Evolutionary conservation across 2,888 invertebrate genomes (phyloP).

Genomic region (Luffia ferchaultella): DNA sequence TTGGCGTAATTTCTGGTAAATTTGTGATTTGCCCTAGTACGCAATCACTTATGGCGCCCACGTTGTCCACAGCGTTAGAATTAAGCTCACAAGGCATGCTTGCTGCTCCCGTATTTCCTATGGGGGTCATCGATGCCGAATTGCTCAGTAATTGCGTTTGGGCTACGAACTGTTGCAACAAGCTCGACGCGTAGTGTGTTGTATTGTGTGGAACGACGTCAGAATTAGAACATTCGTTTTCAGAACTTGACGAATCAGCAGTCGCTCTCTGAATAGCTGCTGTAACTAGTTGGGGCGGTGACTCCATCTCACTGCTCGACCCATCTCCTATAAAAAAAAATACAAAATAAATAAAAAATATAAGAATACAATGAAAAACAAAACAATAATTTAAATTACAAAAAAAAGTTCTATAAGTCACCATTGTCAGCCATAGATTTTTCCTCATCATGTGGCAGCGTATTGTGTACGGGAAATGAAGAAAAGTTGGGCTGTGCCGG

Average conservation of each 20-base stretch:
- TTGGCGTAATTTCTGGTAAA: conserved; percentile 42
- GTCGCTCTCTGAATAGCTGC: conserved; percentile 79
- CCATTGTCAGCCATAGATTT: conserved; percentile 60
- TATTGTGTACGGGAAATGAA: conserved; percentile 51
- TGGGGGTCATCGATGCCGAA: conserved; percentile 39
- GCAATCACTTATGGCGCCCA: conserved; percentile 42
- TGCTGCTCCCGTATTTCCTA: conserved; percentile 28
- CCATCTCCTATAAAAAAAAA: conserved; percentile 53
- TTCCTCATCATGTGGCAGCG: conserved; percentile 49
- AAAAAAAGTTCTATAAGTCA: too few relatives aligned
- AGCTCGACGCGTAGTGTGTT: conserved; percentile 74
- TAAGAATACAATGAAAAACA: too few relatives aligned
- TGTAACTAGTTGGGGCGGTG: conserved; percentile 77
- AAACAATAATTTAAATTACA: too few relatives aligned
- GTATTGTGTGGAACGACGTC: conserved; percentile 60
- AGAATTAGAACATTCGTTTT: conserved; percentile 70
- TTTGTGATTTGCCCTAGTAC: conserved; percentile 48
- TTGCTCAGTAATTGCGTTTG: conserved; percentile 76
- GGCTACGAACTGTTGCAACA: conserved; percentile 82
- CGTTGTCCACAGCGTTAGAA: conserved; percentile 36
- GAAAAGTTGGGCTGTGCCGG: conserved; percentile 67
- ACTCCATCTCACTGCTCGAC: conserved; percentile 79
- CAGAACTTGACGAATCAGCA: conserved; percentile 73
- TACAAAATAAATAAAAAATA: too few relatives aligned
- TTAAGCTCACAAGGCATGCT: conserved; percentile 31